Percentiles rank a stretch among this genome's conserved stretches.
phyloP scores from a whole-genome alignment of 2,113 vertebrate species.

The Hydropotes inermis region DNA sequence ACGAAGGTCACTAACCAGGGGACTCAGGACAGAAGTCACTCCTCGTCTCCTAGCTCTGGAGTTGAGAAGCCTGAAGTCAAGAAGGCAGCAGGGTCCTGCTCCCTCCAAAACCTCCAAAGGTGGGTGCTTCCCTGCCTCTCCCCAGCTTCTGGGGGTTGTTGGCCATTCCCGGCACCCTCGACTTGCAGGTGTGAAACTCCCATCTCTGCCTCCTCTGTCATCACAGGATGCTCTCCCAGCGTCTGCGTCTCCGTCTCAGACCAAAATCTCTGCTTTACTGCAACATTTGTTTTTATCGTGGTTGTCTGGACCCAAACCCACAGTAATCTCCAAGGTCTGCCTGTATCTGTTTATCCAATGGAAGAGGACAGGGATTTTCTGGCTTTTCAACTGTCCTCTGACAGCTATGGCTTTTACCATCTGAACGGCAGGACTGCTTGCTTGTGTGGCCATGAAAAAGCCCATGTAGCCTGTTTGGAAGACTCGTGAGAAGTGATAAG shows the following conservation, averaged over 20 bases:
- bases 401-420: neutral
- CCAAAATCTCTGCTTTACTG: neutral
- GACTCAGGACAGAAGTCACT: neutral
- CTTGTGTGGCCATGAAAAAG: neutral
- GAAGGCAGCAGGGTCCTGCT: neutral
- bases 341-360: neutral
- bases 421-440: neutral
- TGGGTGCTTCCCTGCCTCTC: neutral
- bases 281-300: neutral
- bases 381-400: neutral
- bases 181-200: fast-evolving
- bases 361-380: neutral
- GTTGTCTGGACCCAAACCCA: neutral
- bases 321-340: neutral
- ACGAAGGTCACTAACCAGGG: fast-evolving
- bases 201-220: neutral
- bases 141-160: neutral
- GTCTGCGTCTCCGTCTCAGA: neutral
- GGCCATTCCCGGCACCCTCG: fast-evolving
- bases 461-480: neutral
- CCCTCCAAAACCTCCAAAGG: neutral
- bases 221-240: fast-evolving
- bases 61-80: neutral
- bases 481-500: neutral
- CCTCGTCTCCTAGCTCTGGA: neutral